Conservation (phyloP, 2,797 vertebrate species). For the Eulemur mongoz region DNA sequence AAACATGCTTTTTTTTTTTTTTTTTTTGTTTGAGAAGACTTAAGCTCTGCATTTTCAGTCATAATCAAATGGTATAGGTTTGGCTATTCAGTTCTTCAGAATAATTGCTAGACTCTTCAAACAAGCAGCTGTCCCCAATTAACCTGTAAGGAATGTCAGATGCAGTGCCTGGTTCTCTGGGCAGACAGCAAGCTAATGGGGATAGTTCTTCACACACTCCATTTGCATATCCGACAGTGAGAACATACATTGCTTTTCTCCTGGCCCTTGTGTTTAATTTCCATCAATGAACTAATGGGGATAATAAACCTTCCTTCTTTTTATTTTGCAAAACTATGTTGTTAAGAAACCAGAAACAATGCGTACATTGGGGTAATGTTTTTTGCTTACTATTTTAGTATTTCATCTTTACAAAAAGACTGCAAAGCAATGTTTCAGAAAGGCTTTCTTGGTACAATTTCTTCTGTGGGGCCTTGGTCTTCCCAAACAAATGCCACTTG, state of each 20-base stretch:
- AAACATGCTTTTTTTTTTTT: background rate
- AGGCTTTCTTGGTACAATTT: background rate
- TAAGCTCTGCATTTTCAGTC: conserved; percentile 49
- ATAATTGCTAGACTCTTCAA: conserved; percentile 55
- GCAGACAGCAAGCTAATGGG: background rate
- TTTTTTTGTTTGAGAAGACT: background rate
- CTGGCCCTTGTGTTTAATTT: conserved; percentile 44
- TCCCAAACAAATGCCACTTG: background rate
- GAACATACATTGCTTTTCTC: background rate
- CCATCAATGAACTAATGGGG: background rate
- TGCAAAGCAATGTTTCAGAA: background rate
- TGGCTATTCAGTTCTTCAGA: conserved; percentile 43
- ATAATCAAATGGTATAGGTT: conserved; percentile 27
- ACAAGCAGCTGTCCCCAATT: conserved; percentile 17
- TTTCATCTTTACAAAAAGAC: background rate
- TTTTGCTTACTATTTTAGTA: conserved; percentile 6
- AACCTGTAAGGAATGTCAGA: conserved; percentile 29
- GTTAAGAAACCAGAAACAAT: background rate
- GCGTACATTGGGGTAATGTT: background rate
- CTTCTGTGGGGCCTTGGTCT: background rate
- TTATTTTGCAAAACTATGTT: background rate
- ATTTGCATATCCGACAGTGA: background rate
- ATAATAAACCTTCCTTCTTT: conserved; percentile 1
- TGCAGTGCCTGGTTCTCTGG: background rate
- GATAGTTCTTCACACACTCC: background rate